Conservation (phyloP, 2,113 vertebrate species). For the Prionailurus viverrinus region DNA sequence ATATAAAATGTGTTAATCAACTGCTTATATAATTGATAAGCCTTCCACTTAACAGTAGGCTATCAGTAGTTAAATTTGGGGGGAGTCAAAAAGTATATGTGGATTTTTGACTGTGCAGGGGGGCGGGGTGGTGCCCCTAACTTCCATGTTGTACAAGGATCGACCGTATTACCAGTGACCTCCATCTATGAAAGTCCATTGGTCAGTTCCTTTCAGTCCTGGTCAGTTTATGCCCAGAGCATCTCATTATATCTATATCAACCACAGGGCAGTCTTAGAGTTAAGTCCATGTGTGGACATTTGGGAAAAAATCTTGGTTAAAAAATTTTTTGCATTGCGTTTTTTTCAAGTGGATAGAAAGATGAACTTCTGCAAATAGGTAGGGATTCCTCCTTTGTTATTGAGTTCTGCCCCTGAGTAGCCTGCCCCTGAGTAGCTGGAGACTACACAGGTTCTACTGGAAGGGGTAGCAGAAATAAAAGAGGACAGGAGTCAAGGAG, state of each 20-base stretch:
- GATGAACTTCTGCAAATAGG: background rate
- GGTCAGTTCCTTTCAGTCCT: background rate
- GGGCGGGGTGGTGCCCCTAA: background rate
- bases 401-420: background rate
- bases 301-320: background rate
- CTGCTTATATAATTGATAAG: background rate
- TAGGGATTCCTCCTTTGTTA: background rate
- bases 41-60: background rate
- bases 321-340: background rate
- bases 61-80: background rate
- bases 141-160: background rate
- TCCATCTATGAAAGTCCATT: background rate
- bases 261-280: background rate
- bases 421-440: background rate
- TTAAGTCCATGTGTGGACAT: background rate
- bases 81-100: background rate
- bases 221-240: background rate
- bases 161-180: background rate
- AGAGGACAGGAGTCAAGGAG: background rate
- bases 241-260: background rate
- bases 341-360: constrained; percentile 27
- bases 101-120: background rate
- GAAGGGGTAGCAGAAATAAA: background rate
- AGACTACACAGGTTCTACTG: background rate
- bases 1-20: background rate